These are phyloP conservation scores for Atrichornis clamosus DNA, from an alignment of 2,113 vertebrate species.

Conservation along the genomic window DNA sequence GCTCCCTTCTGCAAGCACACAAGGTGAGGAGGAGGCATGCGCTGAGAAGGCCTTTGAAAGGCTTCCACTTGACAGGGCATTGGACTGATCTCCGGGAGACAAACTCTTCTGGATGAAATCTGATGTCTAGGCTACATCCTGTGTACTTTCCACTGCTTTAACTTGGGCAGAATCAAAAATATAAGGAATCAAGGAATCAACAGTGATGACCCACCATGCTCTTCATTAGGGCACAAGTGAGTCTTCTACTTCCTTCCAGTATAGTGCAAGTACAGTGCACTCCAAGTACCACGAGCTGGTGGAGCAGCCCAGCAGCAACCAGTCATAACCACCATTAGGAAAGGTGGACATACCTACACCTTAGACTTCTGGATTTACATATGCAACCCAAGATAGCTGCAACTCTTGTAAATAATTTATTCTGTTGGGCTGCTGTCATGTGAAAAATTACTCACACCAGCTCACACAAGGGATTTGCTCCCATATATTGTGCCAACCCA, in stretches of 20 bases:
- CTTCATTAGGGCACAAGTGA: background rate
- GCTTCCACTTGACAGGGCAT: background rate
- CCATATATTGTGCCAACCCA: background rate
- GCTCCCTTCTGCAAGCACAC: background rate
- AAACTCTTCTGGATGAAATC: background rate
- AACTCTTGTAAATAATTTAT: background rate
- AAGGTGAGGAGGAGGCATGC: background rate
- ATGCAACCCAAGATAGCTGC: background rate
- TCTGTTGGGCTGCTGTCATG: background rate
- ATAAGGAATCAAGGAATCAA: background rate
- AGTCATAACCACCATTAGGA: background rate
- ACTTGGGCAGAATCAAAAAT: background rate
- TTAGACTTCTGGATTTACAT: background rate
- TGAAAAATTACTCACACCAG: background rate
- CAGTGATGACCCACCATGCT: background rate
- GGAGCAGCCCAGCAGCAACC: conserved; percentile 30
- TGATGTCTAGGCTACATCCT: background rate
- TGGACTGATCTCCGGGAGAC: background rate
- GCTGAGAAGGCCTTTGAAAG: background rate
- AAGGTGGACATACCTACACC: background rate
- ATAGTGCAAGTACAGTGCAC: background rate
- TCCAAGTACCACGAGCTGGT: background rate
- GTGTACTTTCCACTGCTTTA: background rate
- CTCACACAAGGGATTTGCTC: background rate
- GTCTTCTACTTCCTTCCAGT: background rate